These are phyloP conservation scores for Chelonia mydas DNA, from an alignment of 2,797 vertebrate genomes.

Conservation along the genomic window DNA sequence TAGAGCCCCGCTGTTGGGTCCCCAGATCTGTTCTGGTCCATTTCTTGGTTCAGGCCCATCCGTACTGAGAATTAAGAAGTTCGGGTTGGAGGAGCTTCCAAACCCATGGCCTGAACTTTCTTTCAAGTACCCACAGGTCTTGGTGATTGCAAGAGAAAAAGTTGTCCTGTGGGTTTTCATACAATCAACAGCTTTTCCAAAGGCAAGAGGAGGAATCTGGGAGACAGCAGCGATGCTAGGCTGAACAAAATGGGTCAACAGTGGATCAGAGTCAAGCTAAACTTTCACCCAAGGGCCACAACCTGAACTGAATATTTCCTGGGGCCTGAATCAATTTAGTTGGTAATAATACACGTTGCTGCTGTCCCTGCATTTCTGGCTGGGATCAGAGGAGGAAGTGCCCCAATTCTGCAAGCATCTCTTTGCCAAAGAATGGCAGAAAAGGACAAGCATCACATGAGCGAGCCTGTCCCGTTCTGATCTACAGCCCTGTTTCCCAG, in stretches of 20 bases:
- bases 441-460: neutral
- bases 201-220: neutral
- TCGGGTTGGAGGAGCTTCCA: neutral
- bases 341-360: neutral
- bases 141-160: neutral
- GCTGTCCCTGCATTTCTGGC: neutral
- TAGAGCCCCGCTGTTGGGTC: fast-evolving
- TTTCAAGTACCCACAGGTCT: neutral
- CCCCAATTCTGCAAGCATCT: neutral
- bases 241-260: neutral
- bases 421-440: neutral
- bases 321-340: neutral
- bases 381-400: neutral
- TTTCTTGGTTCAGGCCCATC: fast-evolving
- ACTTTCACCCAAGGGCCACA: neutral
- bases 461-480: neutral
- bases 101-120: neutral
- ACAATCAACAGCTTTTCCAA: neutral
- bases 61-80: fast-evolving
- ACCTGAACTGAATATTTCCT: neutral
- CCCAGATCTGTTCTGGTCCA: neutral
- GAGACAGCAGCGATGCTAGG: neutral
- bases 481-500: neutral
- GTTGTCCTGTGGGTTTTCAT: neutral
- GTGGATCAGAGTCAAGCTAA: neutral